Evolutionary conservation across 2,888 invertebrate species (phyloP).

Genomic region (Lacanobia oleracea): DNA sequence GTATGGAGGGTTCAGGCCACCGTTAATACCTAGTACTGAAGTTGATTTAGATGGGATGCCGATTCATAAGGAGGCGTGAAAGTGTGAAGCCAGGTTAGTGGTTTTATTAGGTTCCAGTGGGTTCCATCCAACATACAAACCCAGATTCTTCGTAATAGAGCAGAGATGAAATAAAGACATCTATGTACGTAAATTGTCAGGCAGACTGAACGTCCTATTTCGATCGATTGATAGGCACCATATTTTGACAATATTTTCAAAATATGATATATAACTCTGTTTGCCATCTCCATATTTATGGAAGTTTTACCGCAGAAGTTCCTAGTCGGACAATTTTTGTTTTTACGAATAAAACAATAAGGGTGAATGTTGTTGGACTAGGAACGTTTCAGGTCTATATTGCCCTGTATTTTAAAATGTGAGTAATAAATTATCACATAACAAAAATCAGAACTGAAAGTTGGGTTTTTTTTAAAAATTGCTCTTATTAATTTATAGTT

Average conservation of each 20-base stretch:
- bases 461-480: constrained; percentile 14
- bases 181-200: neutral
- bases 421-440: neutral
- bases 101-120: constrained; percentile 26
- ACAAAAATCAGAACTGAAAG: neutral
- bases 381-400: neutral
- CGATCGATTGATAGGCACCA: neutral
- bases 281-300: constrained; percentile 1
- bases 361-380: neutral
- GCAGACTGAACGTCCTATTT: neutral
- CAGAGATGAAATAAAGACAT: neutral
- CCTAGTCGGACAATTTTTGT: no score
- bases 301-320: neutral
- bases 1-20: constrained; percentile 95
- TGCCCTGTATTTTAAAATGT: neutral
- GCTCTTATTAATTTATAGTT: constrained; percentile 27
- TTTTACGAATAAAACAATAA: neutral
- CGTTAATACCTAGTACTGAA: constrained; percentile 94
- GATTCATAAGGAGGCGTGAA: constrained; percentile 79
- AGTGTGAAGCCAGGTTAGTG: neutral
- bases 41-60: constrained; percentile 94
- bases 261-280: neutral
- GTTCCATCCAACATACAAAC: neutral
- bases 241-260: neutral
- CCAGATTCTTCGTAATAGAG: neutral